Evolutionary conservation across 1,140 invertebrate species (phyloP), one percentile per base, ranked within the genome.

Genomic region (Drosophila tani): DNA sequence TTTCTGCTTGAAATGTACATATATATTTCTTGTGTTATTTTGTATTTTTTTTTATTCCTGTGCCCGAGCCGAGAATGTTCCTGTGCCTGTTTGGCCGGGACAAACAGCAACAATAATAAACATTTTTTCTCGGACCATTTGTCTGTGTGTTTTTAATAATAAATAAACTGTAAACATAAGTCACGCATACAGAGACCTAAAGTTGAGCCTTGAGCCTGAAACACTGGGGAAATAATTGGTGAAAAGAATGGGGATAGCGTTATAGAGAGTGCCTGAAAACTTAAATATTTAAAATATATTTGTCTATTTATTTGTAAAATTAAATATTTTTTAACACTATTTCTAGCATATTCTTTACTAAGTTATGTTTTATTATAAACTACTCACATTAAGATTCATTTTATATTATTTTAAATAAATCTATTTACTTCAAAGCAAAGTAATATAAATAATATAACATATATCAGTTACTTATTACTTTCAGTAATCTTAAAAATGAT

Each of bases 81-180:
- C 65, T 45, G 64, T 49, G 67, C 49, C 73, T 66, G 69, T 77
- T 77, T 84, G 56, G 35, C 56, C 58, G 56, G 27, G 14, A 43
- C 53, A 64, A 71, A 65, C 50, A 58, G 43, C 65, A 71, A 71
- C 43, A 71, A 71, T 70, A 71, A 71, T 71, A 71, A 57, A 70
- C 67, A 79, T 73, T 60, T 53, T 67, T 50, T 47, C 40, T 58
- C 63, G 74, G 64, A 71, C 65, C 82, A 82, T 87, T 82, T 82
- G 75, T 87, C 68, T 88, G 84, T 81, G 76, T 74, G 77, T 87
- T 88, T 87, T 87, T 88, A 87, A 87, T 87, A 87, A 87, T 87
- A 87, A 87, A 87, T 87, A 87, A 87, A 87, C 84, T 87, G 84
- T 88, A 88, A 87, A 88, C 84, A 88, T 87, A 88, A 88, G 84